Evolutionary conservation across 2,113 vertebrate genomes (phyloP).

Genomic region (Malaclemys terrapin): DNA sequence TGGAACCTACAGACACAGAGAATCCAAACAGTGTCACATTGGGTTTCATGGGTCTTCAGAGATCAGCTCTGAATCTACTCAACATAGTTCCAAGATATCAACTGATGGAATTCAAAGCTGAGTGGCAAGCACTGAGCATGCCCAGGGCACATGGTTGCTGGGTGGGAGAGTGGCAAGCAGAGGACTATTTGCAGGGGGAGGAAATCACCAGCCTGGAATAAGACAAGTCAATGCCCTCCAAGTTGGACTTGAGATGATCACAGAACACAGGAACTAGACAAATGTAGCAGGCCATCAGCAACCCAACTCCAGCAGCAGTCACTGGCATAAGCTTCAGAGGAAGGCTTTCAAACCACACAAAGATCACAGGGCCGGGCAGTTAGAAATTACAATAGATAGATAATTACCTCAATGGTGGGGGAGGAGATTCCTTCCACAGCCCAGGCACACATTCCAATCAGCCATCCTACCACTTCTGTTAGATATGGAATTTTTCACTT

Average conservation of each 20-base stretch:
- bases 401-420: fast-evolving
- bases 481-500: neutral
- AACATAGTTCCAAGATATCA: neutral
- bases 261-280: neutral
- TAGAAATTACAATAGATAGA: neutral
- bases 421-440: neutral
- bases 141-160: neutral
- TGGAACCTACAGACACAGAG: neutral
- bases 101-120: neutral
- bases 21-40: neutral
- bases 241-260: neutral
- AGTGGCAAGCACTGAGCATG: too few relatives aligned
- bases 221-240: neutral
- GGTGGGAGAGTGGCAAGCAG: neutral
- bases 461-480: neutral
- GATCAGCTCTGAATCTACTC: neutral
- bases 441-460: neutral
- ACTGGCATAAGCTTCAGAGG: constrained; percentile 9
- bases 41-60: too few relatives aligned
- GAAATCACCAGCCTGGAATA: neutral
- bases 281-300: neutral
- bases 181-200: neutral
- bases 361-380: neutral
- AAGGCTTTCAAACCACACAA: neutral
- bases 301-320: neutral